phyloP scores from a whole-genome alignment of 2,113 vertebrate genomes.

The Spermophilus dauricus region DNA sequence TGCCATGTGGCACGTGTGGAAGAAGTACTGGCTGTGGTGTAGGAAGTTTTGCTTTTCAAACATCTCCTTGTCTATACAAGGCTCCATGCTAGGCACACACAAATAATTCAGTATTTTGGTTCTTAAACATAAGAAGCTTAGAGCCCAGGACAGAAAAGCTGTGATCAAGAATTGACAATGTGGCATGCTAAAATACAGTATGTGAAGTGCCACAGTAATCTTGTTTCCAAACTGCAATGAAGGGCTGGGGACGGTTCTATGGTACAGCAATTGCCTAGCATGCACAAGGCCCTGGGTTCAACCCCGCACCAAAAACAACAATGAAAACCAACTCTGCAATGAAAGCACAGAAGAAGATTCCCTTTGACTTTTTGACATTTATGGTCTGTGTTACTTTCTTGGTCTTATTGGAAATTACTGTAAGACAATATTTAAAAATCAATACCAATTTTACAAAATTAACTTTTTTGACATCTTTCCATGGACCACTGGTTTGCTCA shows the following conservation, averaged over 20 bases:
- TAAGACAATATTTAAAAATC: not conserved
- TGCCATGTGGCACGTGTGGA: fast-evolving
- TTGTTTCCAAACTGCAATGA: not conserved
- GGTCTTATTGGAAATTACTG: not conserved
- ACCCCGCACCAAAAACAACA: not conserved
- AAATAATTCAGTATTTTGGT: not conserved
- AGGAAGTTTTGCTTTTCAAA: not conserved
- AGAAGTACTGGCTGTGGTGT: not conserved
- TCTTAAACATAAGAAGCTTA: not conserved
- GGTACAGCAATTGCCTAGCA: too few species aligned
- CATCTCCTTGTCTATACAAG: not conserved
- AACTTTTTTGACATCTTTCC: not conserved
- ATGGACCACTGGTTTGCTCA: not conserved
- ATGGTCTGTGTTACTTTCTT: not conserved
- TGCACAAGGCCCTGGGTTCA: not conserved
- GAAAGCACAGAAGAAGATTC: not conserved
- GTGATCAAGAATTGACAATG: not conserved
- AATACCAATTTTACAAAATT: not conserved
- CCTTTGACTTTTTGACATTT: not conserved
- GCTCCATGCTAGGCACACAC: not conserved
- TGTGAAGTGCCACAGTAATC: not conserved
- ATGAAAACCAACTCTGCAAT: not conserved
- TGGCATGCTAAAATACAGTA: not conserved
- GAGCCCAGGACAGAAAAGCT: not conserved
- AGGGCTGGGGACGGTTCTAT: not conserved